phyloP scores from a whole-genome alignment of 1,140 invertebrate species.

The Scylla paramamosain region DNA sequence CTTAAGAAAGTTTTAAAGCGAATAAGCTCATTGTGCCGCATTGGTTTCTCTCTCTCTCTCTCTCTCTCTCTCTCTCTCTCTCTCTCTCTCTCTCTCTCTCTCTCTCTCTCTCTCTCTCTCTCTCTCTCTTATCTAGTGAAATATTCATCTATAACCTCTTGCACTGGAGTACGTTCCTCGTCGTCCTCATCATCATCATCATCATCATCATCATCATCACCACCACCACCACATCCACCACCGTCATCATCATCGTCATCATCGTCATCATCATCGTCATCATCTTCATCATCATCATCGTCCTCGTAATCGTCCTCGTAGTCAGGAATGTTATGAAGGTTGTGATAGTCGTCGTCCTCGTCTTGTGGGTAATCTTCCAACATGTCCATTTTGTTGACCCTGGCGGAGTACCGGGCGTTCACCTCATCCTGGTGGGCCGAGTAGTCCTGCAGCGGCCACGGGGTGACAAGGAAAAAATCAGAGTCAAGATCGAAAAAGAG shows the following conservation, averaged over 20 bases:
- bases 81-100: constrained; percentile 16
- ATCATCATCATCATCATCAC: background rate
- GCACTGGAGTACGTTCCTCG: background rate
- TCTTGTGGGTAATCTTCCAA: constrained; percentile 53
- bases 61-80: constrained; percentile 16
- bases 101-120: constrained; percentile 17
- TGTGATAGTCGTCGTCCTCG: background rate
- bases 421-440: constrained; percentile 1
- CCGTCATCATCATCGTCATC: constrained; percentile 39
- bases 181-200: constrained; percentile 56
- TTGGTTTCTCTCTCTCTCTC: background rate
- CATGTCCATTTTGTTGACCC: constrained; percentile 55
- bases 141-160: constrained; percentile 45
- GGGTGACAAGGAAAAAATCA: background rate
- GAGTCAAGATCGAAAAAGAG: too few species aligned
- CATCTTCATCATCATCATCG: constrained; percentile 42
- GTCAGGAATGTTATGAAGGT: background rate
- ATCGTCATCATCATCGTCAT: constrained; percentile 44
- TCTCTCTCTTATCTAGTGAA: constrained; percentile 54
- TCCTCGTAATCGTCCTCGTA: constrained; percentile 33
- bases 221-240: background rate
- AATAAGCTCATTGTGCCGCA: background rate
- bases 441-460: background rate
- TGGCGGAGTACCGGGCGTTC: constrained; percentile 40
- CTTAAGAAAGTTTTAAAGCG: too few species aligned